A percentile compares a stretch with the other conserved stretches of the same genome.
Conservation (phyloP, 2,888 invertebrate genomes). For the Epinotia ramella region DNA sequence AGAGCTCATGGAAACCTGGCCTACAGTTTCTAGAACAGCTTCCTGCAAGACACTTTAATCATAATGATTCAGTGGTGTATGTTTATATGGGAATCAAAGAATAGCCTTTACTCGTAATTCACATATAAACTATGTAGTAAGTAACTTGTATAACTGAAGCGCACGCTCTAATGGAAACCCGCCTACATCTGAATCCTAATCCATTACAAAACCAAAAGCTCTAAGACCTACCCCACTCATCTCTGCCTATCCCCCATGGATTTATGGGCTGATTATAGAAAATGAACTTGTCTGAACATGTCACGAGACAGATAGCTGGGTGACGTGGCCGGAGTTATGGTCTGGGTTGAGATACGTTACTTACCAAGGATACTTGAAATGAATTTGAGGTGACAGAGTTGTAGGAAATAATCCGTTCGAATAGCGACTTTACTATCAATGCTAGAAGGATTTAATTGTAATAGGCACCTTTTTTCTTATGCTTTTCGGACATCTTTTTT, state of each 20-base stretch:
- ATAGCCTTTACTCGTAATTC: too few relatives aligned
- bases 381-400: background rate
- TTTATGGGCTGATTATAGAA: conserved; percentile 69
- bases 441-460: too few relatives aligned
- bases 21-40: too few relatives aligned
- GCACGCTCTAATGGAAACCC: background rate
- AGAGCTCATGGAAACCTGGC: too few relatives aligned
- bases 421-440: too few relatives aligned
- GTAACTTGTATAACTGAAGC: background rate
- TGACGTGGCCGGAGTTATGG: conserved; percentile 42
- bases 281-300: conserved; percentile 62
- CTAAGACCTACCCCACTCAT: conserved; percentile 49
- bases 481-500: too few relatives aligned
- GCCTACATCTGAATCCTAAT: background rate
- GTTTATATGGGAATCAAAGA: too few relatives aligned
- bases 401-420: too few relatives aligned
- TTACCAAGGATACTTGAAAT: background rate
- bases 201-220: conserved; percentile 11
- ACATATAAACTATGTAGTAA: too few relatives aligned
- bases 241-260: conserved; percentile 54
- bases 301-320: conserved; percentile 52
- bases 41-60: too few relatives aligned
- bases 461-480: too few relatives aligned
- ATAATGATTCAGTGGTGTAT: too few relatives aligned
- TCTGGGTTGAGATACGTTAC: conserved; percentile 21